These are phyloP conservation scores for Drosophila meridiana DNA, from an alignment of 2,888 invertebrate species.

Conservation along the genomic window DNA sequence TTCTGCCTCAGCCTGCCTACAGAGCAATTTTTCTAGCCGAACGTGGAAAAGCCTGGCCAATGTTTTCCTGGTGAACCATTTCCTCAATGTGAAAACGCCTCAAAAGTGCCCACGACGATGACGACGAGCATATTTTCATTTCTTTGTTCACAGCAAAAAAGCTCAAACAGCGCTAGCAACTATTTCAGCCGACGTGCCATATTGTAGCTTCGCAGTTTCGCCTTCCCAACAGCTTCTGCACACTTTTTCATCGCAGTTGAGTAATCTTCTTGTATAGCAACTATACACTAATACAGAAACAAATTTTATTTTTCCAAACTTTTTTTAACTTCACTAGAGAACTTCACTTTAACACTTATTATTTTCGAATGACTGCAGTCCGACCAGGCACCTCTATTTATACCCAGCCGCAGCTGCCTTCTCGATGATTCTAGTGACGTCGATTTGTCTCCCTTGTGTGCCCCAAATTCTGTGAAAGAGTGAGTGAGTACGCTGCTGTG, in stretches of 20 bases:
- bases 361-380: slow-evolving; percentile 47
- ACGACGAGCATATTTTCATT: slow-evolving; percentile 37
- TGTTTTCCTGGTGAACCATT: slow-evolving; percentile 37
- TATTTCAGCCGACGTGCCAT: slow-evolving; percentile 58
- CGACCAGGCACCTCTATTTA: slow-evolving; percentile 51
- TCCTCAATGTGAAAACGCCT: slow-evolving; percentile 55
- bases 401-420: slow-evolving; percentile 28
- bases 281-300: slow-evolving; percentile 25
- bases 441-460: slow-evolving; percentile 37
- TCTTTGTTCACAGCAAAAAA: slow-evolving; percentile 63
- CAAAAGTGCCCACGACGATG: slow-evolving; percentile 45
- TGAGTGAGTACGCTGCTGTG: slow-evolving; percentile 34
- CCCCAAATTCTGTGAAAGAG: slow-evolving; percentile 13
- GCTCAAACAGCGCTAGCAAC: slow-evolving; percentile 31
- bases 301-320: slow-evolving; percentile 23
- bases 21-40: slow-evolving; percentile 57
- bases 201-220: slow-evolving; percentile 41
- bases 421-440: slow-evolving; percentile 47
- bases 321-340: slow-evolving; percentile 27
- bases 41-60: slow-evolving; percentile 35
- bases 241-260: slow-evolving; percentile 60
- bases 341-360: slow-evolving; percentile 64
- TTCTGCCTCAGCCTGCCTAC: slow-evolving; percentile 67
- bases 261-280: slow-evolving; percentile 19
- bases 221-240: slow-evolving; percentile 34